Evolutionary conservation across 1,140 invertebrate species (phyloP).

Genomic region (Tetraneura akinire): DNA sequence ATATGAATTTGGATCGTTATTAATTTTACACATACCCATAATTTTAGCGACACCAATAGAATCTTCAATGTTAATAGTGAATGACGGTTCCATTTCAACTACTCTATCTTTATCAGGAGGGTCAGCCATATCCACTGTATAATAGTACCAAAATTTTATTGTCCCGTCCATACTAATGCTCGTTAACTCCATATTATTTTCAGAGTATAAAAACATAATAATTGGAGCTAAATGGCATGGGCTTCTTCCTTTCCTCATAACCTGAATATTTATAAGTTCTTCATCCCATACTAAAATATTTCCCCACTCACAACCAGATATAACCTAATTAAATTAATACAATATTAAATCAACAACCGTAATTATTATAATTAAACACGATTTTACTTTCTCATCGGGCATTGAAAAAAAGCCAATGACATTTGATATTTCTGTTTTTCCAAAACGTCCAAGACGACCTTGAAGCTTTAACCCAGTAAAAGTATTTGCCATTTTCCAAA

Average conservation of each 20-base stretch:
- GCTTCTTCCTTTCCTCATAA: conserved; percentile 69
- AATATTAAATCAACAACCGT: neutral
- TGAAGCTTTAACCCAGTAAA: conserved; percentile 89
- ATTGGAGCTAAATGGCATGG: conserved; percentile 75
- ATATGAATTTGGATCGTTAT: conserved; percentile 59
- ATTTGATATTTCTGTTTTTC: conserved; percentile 86
- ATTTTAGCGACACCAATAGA: conserved; percentile 58
- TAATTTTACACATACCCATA: conserved; percentile 62
- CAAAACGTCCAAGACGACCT: conserved; percentile 82
- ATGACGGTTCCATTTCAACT: conserved; percentile 80
- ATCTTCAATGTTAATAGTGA: conserved; percentile 67
- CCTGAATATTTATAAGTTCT: conserved; percentile 80
- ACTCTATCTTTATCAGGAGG: conserved; percentile 74
- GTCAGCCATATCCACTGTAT: conserved; percentile 80
- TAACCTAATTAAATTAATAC: conserved; percentile 61
- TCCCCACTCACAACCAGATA: conserved; percentile 86
- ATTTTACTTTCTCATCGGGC: conserved; percentile 78
- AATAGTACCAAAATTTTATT: conserved; percentile 84
- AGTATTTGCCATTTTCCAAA: conserved; percentile 89
- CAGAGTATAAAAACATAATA: conserved; percentile 70
- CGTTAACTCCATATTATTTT: conserved; percentile 65
- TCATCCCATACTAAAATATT: conserved; percentile 88
- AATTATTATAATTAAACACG: neutral
- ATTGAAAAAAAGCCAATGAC: conserved; percentile 80
- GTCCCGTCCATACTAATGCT: conserved; percentile 73